Evolutionary conservation across 2,888 invertebrate species (phyloP).

Genomic region (Lepidochrysops patricia): DNA sequence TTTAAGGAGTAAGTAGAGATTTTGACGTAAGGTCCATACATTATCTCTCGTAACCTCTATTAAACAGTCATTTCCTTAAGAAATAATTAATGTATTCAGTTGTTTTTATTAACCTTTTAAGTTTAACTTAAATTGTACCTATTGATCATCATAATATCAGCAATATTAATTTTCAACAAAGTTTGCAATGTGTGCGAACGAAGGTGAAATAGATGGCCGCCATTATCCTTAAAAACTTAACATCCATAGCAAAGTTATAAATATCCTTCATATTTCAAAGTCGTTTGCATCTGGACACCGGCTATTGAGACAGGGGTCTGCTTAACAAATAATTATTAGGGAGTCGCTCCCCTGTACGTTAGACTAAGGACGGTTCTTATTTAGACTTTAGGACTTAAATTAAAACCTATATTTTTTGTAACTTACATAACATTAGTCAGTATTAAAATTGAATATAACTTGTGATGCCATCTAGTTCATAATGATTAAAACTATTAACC

Average conservation of each 20-base stretch:
- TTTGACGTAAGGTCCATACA: too few species aligned
- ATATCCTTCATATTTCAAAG: constrained; percentile 73
- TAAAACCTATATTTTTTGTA: not conserved
- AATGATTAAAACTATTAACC: not conserved
- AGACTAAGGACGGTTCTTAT: not conserved
- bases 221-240: constrained; percentile 6
- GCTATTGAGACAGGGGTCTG: constrained; percentile 52
- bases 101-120: too few species aligned
- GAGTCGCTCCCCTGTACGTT: constrained; percentile 26
- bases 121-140: too few species aligned
- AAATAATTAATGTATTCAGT: too few species aligned
- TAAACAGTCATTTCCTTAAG: not conserved
- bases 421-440: too few species aligned
- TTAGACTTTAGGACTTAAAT: not conserved
- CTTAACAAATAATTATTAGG: constrained; percentile 52
- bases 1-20: too few species aligned
- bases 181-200: not conserved
- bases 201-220: not conserved
- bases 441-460: not conserved
- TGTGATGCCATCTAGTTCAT: not conserved
- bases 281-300: constrained; percentile 70
- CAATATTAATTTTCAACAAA: not conserved
- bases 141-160: too few species aligned
- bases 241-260: constrained; percentile 44
- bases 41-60: too few species aligned